Evolutionary conservation across 2,888 invertebrate genomes (phyloP).

Genomic region (Diloba caeruleocephala): DNA sequence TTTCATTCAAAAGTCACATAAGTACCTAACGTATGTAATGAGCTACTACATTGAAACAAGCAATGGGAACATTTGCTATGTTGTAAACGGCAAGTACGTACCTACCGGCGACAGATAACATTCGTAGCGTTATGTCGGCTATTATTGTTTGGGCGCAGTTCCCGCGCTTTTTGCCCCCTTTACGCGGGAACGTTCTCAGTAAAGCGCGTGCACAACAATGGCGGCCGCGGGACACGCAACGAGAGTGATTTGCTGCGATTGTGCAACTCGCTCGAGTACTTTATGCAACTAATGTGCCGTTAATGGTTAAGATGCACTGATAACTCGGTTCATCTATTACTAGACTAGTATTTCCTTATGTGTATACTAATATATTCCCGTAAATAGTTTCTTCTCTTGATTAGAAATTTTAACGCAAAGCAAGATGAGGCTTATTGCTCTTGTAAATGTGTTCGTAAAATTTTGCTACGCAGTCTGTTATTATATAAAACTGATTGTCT

Average conservation of each 20-base stretch:
- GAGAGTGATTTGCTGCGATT: constrained; percentile 85
- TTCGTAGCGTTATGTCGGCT: constrained; percentile 86
- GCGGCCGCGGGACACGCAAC: constrained; percentile 72
- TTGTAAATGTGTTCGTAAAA: constrained; percentile 17
- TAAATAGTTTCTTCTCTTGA: constrained; percentile 38
- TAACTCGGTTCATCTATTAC: constrained; percentile 70
- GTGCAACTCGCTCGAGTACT: constrained; percentile 76
- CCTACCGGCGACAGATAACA: constrained; percentile 78
- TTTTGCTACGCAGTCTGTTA: constrained; percentile 5
- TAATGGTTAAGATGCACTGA: constrained; percentile 78
- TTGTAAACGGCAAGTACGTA: constrained; percentile 70
- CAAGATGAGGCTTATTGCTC: constrained; percentile 25
- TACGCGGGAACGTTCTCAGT: constrained; percentile 88
- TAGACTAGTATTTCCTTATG: constrained; percentile 64
- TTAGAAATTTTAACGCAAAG: constrained; percentile 43
- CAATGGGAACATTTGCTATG: constrained; percentile 81
- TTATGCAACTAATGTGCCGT: constrained; percentile 84
- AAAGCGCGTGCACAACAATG: constrained; percentile 86
- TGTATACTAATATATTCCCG: constrained; percentile 48
- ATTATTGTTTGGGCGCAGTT: constrained; percentile 82
- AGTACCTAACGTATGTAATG: constrained; percentile 29
- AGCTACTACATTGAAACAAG: constrained; percentile 57
- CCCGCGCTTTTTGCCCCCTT: constrained; percentile 86
- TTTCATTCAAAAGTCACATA: constrained; percentile 20
- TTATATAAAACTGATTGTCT: no score